Percentiles rank a stretch among this genome's conserved stretches.
Evolutionary conservation across 2,888 invertebrate species (phyloP).

Genomic region (Cactoblastis cactorum): DNA sequence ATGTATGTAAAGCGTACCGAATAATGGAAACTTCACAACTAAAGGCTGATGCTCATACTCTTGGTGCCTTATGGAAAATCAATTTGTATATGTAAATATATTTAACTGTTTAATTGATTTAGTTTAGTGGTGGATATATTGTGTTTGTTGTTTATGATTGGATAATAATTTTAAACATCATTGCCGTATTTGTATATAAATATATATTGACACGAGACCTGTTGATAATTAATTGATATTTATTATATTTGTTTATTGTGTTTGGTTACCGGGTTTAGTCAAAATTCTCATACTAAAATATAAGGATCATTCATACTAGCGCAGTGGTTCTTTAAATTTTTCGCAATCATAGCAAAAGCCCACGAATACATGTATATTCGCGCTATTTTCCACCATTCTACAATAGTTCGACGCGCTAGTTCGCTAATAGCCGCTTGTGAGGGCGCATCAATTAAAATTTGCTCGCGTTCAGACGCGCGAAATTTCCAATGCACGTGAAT

Average conservation of each 20-base stretch:
- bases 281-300: not conserved
- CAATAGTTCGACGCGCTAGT: too few relatives aligned
- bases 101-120: constrained; percentile 21
- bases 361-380: too few relatives aligned
- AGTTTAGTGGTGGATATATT: constrained; percentile 24
- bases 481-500: too few relatives aligned
- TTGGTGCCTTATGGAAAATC: constrained; percentile 51
- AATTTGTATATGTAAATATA: constrained; percentile 33
- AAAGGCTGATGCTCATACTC: constrained; percentile 41
- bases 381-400: too few relatives aligned
- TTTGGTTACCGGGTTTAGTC: not conserved
- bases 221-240: constrained; percentile 22
- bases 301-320: too few relatives aligned
- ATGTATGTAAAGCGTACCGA: constrained; percentile 11
- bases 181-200: constrained; percentile 19
- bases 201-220: constrained; percentile 24
- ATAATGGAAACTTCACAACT: constrained; percentile 15
- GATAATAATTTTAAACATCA: constrained; percentile 24
- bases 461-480: too few relatives aligned
- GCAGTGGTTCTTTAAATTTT: too few relatives aligned
- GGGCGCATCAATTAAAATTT: too few relatives aligned
- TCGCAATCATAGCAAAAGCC: too few relatives aligned
- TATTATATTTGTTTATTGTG: constrained; percentile 1
- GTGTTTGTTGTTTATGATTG: constrained; percentile 38
- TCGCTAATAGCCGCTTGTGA: too few relatives aligned